These are phyloP conservation scores for Sparus aurata DNA, from an alignment of 2,797 vertebrate genomes.

Conservation along the genomic window DNA sequence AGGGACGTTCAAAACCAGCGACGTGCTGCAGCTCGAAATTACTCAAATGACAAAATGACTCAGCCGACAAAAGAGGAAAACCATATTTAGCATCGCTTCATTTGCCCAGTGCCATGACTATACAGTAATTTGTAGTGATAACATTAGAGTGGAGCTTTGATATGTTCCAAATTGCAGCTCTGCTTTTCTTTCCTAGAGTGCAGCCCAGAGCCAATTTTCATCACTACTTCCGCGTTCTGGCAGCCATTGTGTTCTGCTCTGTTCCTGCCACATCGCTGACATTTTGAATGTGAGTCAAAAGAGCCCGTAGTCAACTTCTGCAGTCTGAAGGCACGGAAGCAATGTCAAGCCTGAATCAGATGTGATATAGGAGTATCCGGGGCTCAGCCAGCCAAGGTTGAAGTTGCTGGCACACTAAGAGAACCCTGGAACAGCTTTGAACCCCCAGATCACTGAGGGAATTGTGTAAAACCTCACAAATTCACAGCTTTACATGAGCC, in stretches of 20 bases:
- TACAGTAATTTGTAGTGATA: constrained; percentile 29
- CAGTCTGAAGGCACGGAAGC: constrained; percentile 50
- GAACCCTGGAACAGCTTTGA: constrained; percentile 43
- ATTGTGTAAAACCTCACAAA: constrained; percentile 30
- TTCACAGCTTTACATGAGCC: constrained; percentile 4
- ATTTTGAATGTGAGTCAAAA: constrained; percentile 64
- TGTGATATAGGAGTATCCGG: constrained; percentile 48
- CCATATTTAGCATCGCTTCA: constrained; percentile 2
- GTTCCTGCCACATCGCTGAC: constrained; percentile 56
- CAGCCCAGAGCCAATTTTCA: constrained; percentile 57
- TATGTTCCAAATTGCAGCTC: constrained; percentile 31
- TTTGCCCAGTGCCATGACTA: neutral
- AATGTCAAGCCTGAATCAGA: constrained; percentile 53
- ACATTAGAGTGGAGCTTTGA: constrained; percentile 34
- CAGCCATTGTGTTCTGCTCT: constrained; percentile 59
- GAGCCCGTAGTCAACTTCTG: constrained; percentile 59
- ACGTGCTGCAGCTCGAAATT: neutral
- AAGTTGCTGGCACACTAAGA: constrained; percentile 31
- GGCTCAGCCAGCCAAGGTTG: constrained; percentile 32
- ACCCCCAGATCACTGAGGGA: constrained; percentile 24
- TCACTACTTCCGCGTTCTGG: constrained; percentile 21
- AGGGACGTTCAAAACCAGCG: neutral
- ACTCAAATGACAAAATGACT: constrained; percentile 23
- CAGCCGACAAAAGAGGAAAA: neutral
- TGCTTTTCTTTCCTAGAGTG: constrained; percentile 50